Base-by-base conservation (phyloP, 1,140 invertebrate species). In the Lordiphosa collinella region DNA sequence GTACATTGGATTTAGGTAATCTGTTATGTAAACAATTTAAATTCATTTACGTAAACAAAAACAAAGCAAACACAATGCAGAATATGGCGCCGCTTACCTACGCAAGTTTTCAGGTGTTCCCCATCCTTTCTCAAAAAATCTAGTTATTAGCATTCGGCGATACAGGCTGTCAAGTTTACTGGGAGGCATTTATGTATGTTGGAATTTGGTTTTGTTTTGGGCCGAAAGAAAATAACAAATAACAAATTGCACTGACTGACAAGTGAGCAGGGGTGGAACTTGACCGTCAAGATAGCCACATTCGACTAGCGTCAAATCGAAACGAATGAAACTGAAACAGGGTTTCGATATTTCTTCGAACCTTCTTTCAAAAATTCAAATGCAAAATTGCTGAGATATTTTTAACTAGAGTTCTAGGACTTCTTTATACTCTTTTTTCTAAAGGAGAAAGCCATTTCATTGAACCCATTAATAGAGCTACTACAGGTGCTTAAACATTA, bases 121-220 rank as follows among this genome's bases (percentile, higher is more conserved):
- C 98, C 98, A 99, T 65, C 97, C 97, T 91, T 97, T 96, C 0
- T 95, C 95, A 88, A 99, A 99, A 89, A 99, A 98, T 89, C 96
- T 96, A 1, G 96, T 95, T 34, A 99, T 90, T 14, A 99, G 90
- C 82, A 98, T 92, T 86, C 94, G 95, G 75, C 98, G 91, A 89
- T 98, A 99, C 44, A 98, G 91, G 44, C 95, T 93, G 90, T 99
- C 98, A 68, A 98, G 90, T 74, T 92, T 92, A 87, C 94, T 95
- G 9, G 93, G 91, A 62, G 93, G 92, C 94, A 95, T 95, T 9
- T 9, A 12, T 29, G 22, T 57, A n/a, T 67, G 16, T 14, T 43
- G 16, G 2, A 40, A 22, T 35, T 66, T 55, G 14, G 54, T 53
- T 11, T 52, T 52, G 52, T 38, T 44, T 53, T 29, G 12, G 34